A percentile compares a stretch with the other conserved stretches of the same genome.
Conservation (phyloP, 37 sponge, comb jelly and placozoan genomes). For the Chondrosia reniformis region DNA sequence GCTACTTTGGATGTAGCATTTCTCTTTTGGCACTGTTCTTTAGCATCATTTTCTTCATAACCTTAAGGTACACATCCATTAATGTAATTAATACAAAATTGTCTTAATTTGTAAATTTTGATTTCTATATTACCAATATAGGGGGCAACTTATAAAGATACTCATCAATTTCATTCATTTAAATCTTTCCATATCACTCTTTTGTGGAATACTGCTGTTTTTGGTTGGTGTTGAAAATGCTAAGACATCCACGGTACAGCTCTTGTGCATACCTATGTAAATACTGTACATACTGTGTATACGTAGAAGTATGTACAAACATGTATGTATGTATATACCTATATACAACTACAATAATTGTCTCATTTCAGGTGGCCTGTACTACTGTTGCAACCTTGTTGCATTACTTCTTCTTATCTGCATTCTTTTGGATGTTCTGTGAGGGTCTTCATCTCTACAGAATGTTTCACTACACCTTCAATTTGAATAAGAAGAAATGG, state of each 20-base stretch:
- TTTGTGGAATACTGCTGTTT: neutral
- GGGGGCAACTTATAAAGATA: neutral
- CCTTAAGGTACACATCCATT: neutral
- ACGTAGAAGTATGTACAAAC: neutral
- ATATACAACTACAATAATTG: neutral
- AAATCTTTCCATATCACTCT: neutral
- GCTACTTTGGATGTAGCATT: neutral
- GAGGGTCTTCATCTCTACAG: neutral
- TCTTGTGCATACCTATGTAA: neutral
- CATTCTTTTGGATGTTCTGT: slow-evolving; percentile 10
- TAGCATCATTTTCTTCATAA: neutral
- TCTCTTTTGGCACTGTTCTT: neutral
- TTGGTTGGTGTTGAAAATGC: slow-evolving; percentile 6
- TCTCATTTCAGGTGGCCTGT: neutral
- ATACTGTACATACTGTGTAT: neutral
- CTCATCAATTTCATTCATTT: slow-evolving; percentile 2
- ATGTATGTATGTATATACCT: neutral
- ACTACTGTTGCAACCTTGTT: neutral
- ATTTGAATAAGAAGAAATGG: slow-evolving; percentile 1
- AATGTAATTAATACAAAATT: neutral
- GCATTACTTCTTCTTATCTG: slow-evolving; percentile 19
- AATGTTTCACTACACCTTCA: neutral
- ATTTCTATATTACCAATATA: neutral
- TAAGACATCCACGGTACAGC: neutral
- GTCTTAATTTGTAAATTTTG: no score